Base-by-base conservation (phyloP, 1,140 invertebrate species). In the Phocides pigmalion region DNA sequence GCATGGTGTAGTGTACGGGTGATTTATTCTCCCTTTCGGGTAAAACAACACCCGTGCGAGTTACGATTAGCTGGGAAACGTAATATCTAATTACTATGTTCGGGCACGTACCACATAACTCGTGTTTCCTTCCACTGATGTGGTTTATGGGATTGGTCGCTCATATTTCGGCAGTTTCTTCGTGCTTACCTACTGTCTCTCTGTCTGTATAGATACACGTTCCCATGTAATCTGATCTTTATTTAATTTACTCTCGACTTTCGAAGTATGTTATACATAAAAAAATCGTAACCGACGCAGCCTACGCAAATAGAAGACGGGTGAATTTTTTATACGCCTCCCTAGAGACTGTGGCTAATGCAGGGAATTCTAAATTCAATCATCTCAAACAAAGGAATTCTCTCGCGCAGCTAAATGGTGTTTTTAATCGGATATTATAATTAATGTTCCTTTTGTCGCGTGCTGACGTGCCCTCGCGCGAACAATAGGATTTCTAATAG, bases 341-440 rank as follows among this genome's bases (percentile, higher is more conserved):
- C 75, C 76, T 37, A 49, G 74, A 72, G 79, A 82, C 64, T 70
- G 65, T 68, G 68, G 74, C 81, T 87, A 86, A 87, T 87, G 81
- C 81, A 82, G 74, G 78, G 84, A 81, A 87, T 88, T 81, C 74
- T 63, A 81, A 88, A 89, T 88, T 86, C 87, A 89, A 91, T 89
- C 84, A 86, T 86, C 77, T 87, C 88, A 89, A 87, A 91, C 88
- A 91, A 91, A 89, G 78, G 69, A 76, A 73, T 71, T 77, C 80
- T 82, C 80, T 78, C 74, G 79, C 84, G 76, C 79, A 78, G 74
- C 89, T 90, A 92, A 92, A 92, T 92, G 84, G 85, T 89, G 83
- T 91, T 92, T 92, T 90, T 91, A 92, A 92, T 92, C 91, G 89
- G 89, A 92, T 92, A 92, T 92, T 92, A 92, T 92, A 92, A 92